Evolutionary conservation across 2,888 invertebrate species (phyloP).

Genomic region (Eumacrocentrus americanus): DNA sequence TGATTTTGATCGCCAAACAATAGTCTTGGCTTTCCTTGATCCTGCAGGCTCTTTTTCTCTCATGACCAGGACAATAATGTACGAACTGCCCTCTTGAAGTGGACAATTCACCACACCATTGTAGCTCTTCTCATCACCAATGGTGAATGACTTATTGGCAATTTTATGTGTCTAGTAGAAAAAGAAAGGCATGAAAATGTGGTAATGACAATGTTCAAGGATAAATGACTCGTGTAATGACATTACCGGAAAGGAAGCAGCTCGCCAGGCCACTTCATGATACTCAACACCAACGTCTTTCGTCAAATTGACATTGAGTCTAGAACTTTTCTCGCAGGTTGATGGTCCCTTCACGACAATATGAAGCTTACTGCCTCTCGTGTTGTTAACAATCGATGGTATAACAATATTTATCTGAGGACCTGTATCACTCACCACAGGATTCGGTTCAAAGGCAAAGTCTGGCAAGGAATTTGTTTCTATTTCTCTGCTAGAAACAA

Average conservation of each 20-base stretch:
- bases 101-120: slow-evolving; percentile 33
- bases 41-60: slow-evolving; percentile 2
- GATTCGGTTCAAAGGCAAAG: slow-evolving; percentile 27
- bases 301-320: neutral
- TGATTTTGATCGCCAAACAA: slow-evolving; percentile 29
- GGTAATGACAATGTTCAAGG: neutral
- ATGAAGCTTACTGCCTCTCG: slow-evolving; percentile 30
- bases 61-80: slow-evolving; percentile 31
- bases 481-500: slow-evolving; percentile 2
- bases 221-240: too few relatives aligned
- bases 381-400: slow-evolving; percentile 39
- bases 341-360: slow-evolving; percentile 37
- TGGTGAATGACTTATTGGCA: slow-evolving; percentile 30
- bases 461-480: slow-evolving; percentile 24
- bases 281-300: slow-evolving; percentile 7
- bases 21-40: slow-evolving; percentile 19
- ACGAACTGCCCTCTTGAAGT: slow-evolving; percentile 29
- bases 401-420: slow-evolving; percentile 37
- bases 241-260: slow-evolving; percentile 33
- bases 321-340: slow-evolving; percentile 26
- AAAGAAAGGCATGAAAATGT: too few relatives aligned
- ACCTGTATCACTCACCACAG: slow-evolving; percentile 11
- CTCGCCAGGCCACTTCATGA: slow-evolving; percentile 33
- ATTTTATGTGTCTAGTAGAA: slow-evolving; percentile 35
- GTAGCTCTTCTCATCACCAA: slow-evolving; percentile 38